Percentiles rank a stretch among this genome's conserved stretches.
Evolutionary conservation across 2,888 invertebrate species (phyloP).

Genomic region (Cyaniris semiargus): DNA sequence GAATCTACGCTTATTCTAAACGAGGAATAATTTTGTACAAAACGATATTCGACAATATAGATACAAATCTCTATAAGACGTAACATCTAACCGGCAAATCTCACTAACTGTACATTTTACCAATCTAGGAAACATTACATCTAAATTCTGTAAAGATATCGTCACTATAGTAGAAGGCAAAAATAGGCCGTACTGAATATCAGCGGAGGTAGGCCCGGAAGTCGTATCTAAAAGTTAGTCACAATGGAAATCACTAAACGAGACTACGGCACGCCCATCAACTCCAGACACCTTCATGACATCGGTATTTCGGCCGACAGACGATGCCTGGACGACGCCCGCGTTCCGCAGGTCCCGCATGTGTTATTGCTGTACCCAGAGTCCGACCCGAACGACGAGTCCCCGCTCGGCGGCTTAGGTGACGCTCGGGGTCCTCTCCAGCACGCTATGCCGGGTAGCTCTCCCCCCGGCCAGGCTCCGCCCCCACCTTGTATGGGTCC

Average conservation of each 20-base stretch:
- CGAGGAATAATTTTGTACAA: slow-evolving; percentile 61
- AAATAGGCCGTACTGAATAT: slow-evolving; percentile 59
- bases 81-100: slow-evolving; percentile 38
- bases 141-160: slow-evolving; percentile 44
- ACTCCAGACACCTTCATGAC: slow-evolving; percentile 64
- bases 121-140: slow-evolving; percentile 50
- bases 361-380: slow-evolving; percentile 92
- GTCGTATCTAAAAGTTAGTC: slow-evolving; percentile 8
- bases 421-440: slow-evolving; percentile 78
- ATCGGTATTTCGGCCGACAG: slow-evolving; percentile 75
- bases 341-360: slow-evolving; percentile 83
- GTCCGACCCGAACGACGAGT: slow-evolving; percentile 91
- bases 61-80: slow-evolving; percentile 38
- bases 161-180: slow-evolving; percentile 59
- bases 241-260: slow-evolving; percentile 39
- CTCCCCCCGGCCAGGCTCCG: slow-evolving; percentile 86
- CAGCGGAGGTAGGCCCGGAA: slow-evolving; percentile 60
- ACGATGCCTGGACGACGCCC: slow-evolving; percentile 77
- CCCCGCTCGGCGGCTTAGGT: slow-evolving; percentile 84
- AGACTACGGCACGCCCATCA: slow-evolving; percentile 54
- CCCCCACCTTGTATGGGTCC: slow-evolving; percentile 79
- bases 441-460: slow-evolving; percentile 80
- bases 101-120: slow-evolving; percentile 60
- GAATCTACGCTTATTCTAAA: slow-evolving; percentile 63
- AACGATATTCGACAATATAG: slow-evolving; percentile 48